These are phyloP conservation scores for Elanoides forficatus DNA, from an alignment of 2,113 vertebrate genomes.

Conservation along the genomic window DNA sequence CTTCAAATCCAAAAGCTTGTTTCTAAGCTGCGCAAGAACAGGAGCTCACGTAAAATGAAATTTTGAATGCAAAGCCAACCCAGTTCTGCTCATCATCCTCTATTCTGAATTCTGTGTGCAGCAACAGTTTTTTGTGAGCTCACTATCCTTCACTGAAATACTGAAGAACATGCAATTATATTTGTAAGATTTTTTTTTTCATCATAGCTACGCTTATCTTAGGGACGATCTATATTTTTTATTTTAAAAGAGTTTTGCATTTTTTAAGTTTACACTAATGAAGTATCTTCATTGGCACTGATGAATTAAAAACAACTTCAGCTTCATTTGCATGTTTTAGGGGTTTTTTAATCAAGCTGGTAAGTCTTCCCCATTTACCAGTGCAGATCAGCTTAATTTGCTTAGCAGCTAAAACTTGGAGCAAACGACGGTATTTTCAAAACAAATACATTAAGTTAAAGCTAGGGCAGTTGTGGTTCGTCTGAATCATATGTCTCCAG, in stretches of 20 bases:
- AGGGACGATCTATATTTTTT: neutral
- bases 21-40: neutral
- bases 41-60: neutral
- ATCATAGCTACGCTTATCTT: neutral
- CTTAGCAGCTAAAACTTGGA: constrained; percentile 10
- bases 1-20: constrained; percentile 9
- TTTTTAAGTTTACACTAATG: neutral
- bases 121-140: neutral
- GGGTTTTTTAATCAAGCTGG: neutral
- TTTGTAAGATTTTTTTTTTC: neutral
- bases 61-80: constrained; percentile 20
- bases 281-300: neutral
- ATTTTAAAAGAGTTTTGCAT: neutral
- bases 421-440: neutral
- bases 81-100: constrained; percentile 12
- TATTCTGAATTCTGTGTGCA: neutral
- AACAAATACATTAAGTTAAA: constrained; percentile 20
- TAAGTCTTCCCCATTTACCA: neutral
- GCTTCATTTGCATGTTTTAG: neutral
- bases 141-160: neutral
- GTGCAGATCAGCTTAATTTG: neutral
- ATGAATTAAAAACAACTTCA: neutral
- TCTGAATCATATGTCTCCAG: constrained; percentile 17
- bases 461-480: neutral
- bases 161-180: neutral